Conservation (phyloP, 1,140 invertebrate species). For the Pogonus chalceus region DNA sequence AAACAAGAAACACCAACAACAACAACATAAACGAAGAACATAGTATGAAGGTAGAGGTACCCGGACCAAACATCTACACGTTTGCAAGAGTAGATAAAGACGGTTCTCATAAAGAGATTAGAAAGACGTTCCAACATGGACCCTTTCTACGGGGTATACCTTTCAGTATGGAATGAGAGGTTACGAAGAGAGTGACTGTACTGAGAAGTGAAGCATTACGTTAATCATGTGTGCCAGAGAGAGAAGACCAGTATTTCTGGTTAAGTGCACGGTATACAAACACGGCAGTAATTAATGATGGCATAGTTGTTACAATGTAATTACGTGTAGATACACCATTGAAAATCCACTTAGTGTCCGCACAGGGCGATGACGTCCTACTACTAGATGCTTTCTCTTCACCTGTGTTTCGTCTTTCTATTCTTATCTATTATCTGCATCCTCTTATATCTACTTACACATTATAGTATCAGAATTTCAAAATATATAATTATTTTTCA, state of each 20-base stretch:
- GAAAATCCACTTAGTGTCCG: constrained; percentile 7
- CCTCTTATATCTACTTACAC: no score
- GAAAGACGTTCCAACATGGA: neutral
- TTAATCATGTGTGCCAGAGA: neutral
- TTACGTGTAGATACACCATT: constrained; percentile 6
- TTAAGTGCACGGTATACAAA: constrained; percentile 3
- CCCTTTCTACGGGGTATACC: neutral
- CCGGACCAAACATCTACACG: no score
- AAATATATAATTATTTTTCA: no score
- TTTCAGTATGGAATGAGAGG: neutral
- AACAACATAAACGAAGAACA: no score
- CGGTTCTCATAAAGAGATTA: neutral
- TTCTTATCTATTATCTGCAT: no score
- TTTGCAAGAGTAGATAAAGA: no score
- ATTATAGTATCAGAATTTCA: no score
- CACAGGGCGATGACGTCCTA: neutral
- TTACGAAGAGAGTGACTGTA: neutral
- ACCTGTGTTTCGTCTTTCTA: no score
- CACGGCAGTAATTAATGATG: constrained; percentile 5
- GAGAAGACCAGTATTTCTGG: neutral
- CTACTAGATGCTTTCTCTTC: no score
- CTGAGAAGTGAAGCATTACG: neutral
- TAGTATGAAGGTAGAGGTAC: no score
- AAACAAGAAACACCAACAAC: no score
- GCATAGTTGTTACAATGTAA: constrained; percentile 7